Base-by-base conservation (phyloP, 2,888 invertebrate genomes). In the Diarsia dahlii region DNA sequence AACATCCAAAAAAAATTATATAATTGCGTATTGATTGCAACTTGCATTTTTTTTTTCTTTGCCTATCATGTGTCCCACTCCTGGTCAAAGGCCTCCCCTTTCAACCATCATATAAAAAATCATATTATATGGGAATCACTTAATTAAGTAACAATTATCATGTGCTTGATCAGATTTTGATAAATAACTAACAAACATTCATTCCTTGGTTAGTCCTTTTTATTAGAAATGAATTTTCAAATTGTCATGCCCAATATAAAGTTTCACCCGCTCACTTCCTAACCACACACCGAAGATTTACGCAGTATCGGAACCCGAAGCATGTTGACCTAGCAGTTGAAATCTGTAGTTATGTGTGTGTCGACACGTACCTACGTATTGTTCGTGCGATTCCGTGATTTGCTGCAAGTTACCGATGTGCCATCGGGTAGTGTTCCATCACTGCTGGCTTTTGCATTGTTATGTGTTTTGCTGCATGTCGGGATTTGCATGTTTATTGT, bases 311-410 rank as follows among this genome's bases (percentile, higher is more conserved):
- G 88, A 90, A 91, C 90, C 90, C 90, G 84, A 81, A 90, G 90
- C 89, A 90, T 94, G 93, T 94, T 94, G 94, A 92, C 92, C 92
- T 87, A 92, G 89, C 88, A 87, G 89, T 91, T 88, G 85, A 88
- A 90, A 90, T 91, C 88, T 88, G 90, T 89, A 91, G 90, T 89
- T 89, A 92, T 90, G 89, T 90, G 90, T 89, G 84, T 87, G 84
- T 81, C 71, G 56, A 78, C 84, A 84, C 87, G 86, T 84, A 82
- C 62, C 69, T 84, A 71, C 62, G 77, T 74, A 80, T 79, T 84
- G 84, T 85, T 81, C 68, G 80, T 80, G 78, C 66, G 66, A 76
- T 80, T 77, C 67, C 73, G 71, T 85, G 80, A 80, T 88, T 88
- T 87, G 74, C 80, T 45, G 80, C 81, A 76, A 71, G 80, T 75